Conservation (phyloP, 2,113 vertebrate genomes). For the Recurvirostra avosetta region DNA sequence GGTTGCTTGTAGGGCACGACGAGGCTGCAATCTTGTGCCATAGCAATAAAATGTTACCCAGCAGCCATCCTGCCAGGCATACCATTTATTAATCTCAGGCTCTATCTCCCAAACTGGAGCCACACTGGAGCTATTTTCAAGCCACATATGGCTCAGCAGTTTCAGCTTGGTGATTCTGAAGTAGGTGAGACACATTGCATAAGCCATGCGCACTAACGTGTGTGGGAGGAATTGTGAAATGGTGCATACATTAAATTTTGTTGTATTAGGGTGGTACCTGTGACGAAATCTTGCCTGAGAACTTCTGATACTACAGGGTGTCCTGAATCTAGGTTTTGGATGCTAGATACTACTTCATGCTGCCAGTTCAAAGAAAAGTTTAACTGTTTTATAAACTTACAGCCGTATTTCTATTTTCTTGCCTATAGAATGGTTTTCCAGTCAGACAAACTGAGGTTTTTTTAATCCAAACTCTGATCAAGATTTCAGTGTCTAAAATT, state of each 20-base stretch:
- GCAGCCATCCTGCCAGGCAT: background rate
- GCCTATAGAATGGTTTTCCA: background rate
- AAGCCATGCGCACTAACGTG: background rate
- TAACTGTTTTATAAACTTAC: background rate
- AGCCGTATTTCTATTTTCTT: background rate
- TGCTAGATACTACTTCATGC: background rate
- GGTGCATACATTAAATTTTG: background rate
- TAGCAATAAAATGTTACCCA: background rate
- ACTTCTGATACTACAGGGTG: background rate
- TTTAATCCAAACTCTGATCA: background rate
- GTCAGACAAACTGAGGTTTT: background rate
- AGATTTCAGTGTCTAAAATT: conserved; percentile 1
- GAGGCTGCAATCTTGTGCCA: background rate
- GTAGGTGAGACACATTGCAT: background rate
- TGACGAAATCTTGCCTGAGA: background rate
- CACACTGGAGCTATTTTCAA: background rate
- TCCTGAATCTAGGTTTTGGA: background rate
- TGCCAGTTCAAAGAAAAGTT: background rate
- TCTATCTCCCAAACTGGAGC: background rate
- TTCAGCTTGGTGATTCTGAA: background rate
- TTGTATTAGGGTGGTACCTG: background rate
- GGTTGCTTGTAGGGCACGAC: background rate
- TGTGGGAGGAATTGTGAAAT: background rate
- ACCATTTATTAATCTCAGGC: background rate
- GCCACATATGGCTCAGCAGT: background rate